A percentile compares a stretch with the other conserved stretches of the same genome.
phyloP scores from a whole-genome alignment of 2,888 invertebrate genomes.

The Drosophila kanekoi region DNA sequence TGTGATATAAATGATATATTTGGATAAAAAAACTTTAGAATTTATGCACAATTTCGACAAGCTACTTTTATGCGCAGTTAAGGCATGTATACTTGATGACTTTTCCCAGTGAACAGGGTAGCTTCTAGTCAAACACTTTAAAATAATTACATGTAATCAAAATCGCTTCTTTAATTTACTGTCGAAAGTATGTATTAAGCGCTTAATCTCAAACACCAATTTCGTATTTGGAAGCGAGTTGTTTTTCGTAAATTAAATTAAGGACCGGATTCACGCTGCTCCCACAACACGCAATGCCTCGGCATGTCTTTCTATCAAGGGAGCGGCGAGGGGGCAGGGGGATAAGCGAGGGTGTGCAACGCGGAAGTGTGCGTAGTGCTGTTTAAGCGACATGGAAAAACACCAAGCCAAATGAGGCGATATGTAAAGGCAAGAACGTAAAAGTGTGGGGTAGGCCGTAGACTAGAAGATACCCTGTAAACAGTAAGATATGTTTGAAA shows the following conservation, averaged over 20 bases:
- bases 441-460: not conserved
- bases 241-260: slow-evolving; percentile 59
- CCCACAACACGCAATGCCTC: slow-evolving; percentile 26
- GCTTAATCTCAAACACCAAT: slow-evolving; percentile 15
- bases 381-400: slow-evolving; percentile 51
- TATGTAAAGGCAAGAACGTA: slow-evolving; percentile 7
- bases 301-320: slow-evolving; percentile 3
- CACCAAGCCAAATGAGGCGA: slow-evolving; percentile 41
- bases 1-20: too few relatives aligned
- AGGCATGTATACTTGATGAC: too few relatives aligned
- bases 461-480: too few relatives aligned
- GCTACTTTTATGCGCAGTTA: too few relatives aligned
- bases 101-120: not conserved
- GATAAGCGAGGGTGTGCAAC: not conserved
- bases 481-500: too few relatives aligned
- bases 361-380: slow-evolving; percentile 19
- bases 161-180: slow-evolving; percentile 10
- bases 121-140: not conserved
- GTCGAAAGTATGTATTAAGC: slow-evolving; percentile 18
- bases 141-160: not conserved
- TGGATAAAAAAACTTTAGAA: too few relatives aligned
- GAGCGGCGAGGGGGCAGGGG: not conserved
- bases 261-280: slow-evolving; percentile 36
- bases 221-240: slow-evolving; percentile 14
- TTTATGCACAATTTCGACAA: too few relatives aligned